Conservation (phyloP, 1,140 invertebrate genomes). For the Drosophila littoralis region DNA sequence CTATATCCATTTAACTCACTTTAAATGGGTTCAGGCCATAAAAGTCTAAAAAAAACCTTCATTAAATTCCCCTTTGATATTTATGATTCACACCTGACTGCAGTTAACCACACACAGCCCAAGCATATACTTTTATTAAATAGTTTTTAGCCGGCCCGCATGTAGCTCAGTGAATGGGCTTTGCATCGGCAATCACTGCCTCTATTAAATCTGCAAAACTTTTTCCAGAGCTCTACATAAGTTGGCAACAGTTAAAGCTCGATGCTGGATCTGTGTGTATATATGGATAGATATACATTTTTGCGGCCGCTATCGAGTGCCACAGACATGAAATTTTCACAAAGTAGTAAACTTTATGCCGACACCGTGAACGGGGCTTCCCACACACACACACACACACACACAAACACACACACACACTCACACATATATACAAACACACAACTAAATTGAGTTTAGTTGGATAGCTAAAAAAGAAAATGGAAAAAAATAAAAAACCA, state of each 20-base stretch:
- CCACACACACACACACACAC: conserved; percentile 14
- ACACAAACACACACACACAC: conserved; percentile 10
- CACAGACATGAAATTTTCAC: conserved; percentile 78
- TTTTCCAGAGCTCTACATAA: conserved; percentile 45
- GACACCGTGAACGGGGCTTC: conserved; percentile 54
- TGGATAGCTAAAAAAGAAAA: conserved; percentile 46
- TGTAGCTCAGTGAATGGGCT: conserved; percentile 6
- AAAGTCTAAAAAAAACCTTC: background rate
- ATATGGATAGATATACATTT: conserved; percentile 56
- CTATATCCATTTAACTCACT: background rate
- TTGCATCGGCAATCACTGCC: conserved; percentile 45
- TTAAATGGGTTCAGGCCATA: background rate
- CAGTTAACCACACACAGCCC: background rate
- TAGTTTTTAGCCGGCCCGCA: conserved; percentile 1
- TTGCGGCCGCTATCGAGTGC: conserved; percentile 78
- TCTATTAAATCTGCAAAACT: conserved; percentile 54
- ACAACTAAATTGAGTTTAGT: conserved; percentile 66
- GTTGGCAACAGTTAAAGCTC: conserved; percentile 71
- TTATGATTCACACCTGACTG: conserved; percentile 8
- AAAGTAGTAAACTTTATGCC: conserved; percentile 80
- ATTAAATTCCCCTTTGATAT: background rate
- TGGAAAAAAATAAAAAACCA: conserved; percentile 35
- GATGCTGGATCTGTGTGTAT: conserved; percentile 25
- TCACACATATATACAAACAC: conserved; percentile 29
- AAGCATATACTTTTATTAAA: background rate